phyloP scores from a whole-genome alignment of 2,888 invertebrate species.

The Diogma glabrata region DNA sequence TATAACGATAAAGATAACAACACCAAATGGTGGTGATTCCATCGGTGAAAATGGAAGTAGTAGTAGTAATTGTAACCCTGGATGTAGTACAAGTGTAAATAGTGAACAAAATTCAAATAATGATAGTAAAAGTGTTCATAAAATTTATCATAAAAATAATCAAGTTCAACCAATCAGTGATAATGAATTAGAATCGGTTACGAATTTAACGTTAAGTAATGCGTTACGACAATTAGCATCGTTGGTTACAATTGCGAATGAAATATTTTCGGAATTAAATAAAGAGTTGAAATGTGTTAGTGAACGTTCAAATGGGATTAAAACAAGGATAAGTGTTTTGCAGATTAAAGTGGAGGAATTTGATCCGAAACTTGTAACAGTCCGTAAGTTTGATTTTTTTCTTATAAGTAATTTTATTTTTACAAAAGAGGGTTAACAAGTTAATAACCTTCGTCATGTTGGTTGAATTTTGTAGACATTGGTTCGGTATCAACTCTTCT shows the following conservation, averaged over 20 bases:
- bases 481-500: no score
- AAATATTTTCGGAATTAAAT: slow-evolving; percentile 74
- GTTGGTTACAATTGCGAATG: slow-evolving; percentile 68
- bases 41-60: neutral
- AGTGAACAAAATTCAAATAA: neutral
- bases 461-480: no score
- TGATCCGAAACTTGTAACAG: slow-evolving; percentile 84
- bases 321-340: slow-evolving; percentile 55
- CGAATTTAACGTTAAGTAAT: slow-evolving; percentile 75
- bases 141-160: neutral
- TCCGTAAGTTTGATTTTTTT: slow-evolving; percentile 63
- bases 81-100: neutral
- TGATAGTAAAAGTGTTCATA: neutral
- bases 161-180: slow-evolving; percentile 41
- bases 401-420: no score
- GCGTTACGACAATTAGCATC: slow-evolving; percentile 77
- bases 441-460: no score
- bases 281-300: slow-evolving; percentile 61
- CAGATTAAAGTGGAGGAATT: slow-evolving; percentile 58
- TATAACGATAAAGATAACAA: slow-evolving; percentile 17
- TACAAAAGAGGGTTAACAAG: no score
- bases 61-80: neutral
- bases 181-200: slow-evolving; percentile 73
- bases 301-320: slow-evolving; percentile 58
- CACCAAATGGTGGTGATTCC: slow-evolving; percentile 17